Base-by-base conservation (phyloP, 2,888 invertebrate species). In the Melieria omissa region DNA sequence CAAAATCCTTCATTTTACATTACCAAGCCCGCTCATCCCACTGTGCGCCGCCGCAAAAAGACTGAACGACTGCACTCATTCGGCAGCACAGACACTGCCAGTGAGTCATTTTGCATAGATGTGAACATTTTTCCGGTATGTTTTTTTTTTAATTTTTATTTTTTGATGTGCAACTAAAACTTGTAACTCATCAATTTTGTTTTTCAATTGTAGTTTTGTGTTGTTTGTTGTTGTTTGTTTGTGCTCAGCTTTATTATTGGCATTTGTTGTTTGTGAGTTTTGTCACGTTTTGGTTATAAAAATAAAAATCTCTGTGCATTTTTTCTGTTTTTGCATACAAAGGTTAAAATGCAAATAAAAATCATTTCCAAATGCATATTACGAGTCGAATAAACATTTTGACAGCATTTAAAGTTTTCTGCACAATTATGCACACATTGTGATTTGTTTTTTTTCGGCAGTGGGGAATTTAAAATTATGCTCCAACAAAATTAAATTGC, bases 261-360 rank as follows among this genome's bases (percentile, higher is more conserved):
- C 62, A 66, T 71, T 71, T 63, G 57, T 41, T 42, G 5, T 47
- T 41, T 49, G 41, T 10, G 8, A 42, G 63, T 57, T 16, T 60
- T 68, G 72, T 72, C 72, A 72, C 72, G 72, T 72, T 72, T 72
- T 72, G 49, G 72, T 60, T 68, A 68, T 68, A 68, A 72, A 68
- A 64, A 61, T 58, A 29, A 14, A 44, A 65, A 65, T 66, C n/a
- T 29, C 42, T 41, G 41, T n/a, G 58, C 41, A 66, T 47, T 66
- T 66, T 45, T 29, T 4, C 42, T 29, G 14, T 57, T 57, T 61
- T 44, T 45, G 29, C 62, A 63, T 46, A 63, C 4, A 63, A 63
- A 63, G 62, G 62, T n/a, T 63, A 46, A 47, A 46, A 45, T 10
- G n/a, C 7, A 46, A 47, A 29, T 44, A 63, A 44, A 61, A 29